Conservation (phyloP, 2,888 invertebrate species). For the Abscondita cerata region DNA sequence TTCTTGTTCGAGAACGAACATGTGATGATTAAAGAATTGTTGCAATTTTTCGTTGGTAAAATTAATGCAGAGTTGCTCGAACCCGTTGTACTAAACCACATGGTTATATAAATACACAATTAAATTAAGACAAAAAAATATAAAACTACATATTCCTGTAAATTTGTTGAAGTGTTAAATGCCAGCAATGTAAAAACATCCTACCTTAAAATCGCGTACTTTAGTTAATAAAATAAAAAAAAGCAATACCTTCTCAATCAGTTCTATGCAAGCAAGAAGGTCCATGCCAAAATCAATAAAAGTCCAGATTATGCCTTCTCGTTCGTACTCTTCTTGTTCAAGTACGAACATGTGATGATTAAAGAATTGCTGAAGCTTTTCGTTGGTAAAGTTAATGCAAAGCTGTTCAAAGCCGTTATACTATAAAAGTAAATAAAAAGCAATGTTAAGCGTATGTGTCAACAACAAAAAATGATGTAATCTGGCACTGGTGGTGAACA, state of each 20-base stretch:
- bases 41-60: slow-evolving; percentile 98
- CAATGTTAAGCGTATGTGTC: background rate
- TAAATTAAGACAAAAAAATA: slow-evolving; percentile 13
- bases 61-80: slow-evolving; percentile 98
- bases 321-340: slow-evolving; percentile 99
- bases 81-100: slow-evolving; percentile 82
- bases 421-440: slow-evolving; percentile 60
- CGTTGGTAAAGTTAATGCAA: slow-evolving; percentile 99
- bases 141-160: slow-evolving; percentile 1
- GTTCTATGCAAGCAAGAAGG: slow-evolving; percentile 96
- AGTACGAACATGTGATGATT: slow-evolving; percentile 99
- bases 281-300: slow-evolving; percentile 99
- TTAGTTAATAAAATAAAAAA: background rate
- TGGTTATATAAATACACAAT: slow-evolving; percentile 38
- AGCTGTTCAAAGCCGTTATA: slow-evolving; percentile 99
- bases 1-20: slow-evolving; percentile 98
- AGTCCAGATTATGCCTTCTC: slow-evolving; percentile 96
- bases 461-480: background rate
- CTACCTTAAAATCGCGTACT: slow-evolving; percentile 3
- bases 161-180: slow-evolving; percentile 5
- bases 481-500: background rate
- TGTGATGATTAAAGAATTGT: slow-evolving; percentile 98
- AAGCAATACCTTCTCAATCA: slow-evolving; percentile 88
- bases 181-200: background rate
- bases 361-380: slow-evolving; percentile 99